These are phyloP conservation scores for Echiichthys vipera DNA, from an alignment of 2,797 vertebrate genomes.

Conservation along the genomic window DNA sequence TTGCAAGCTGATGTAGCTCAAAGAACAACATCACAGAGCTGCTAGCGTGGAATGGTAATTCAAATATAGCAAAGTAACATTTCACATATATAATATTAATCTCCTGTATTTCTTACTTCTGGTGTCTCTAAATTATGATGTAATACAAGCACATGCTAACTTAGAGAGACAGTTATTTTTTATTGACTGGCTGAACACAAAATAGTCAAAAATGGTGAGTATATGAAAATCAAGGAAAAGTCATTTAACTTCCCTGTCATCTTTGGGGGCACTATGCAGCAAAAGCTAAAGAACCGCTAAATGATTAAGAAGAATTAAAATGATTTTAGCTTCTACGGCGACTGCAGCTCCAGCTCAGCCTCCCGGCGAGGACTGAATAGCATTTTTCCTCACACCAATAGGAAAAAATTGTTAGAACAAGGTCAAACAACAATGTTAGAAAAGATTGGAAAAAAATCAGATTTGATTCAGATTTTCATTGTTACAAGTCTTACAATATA, in stretches of 20 bases:
- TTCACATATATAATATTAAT: no score
- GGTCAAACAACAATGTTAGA: conserved; percentile 21
- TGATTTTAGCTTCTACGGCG: not conserved
- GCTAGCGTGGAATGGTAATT: not conserved
- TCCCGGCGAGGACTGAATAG: not conserved
- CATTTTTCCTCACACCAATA: conserved; percentile 1
- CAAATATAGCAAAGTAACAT: not conserved
- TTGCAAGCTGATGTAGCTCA: not conserved
- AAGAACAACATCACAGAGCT: not conserved
- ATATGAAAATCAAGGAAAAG: not conserved
- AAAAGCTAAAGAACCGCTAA: no score
- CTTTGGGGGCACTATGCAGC: not conserved
- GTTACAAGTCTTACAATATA: not conserved
- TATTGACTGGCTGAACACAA: not conserved
- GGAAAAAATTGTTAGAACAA: conserved; percentile 14
- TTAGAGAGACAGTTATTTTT: not conserved
- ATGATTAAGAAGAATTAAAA: not conserved
- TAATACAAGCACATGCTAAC: not conserved
- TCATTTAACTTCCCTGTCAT: no score
- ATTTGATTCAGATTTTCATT: conserved; percentile 28
- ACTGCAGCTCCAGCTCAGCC: not conserved
- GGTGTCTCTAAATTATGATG: not conserved
- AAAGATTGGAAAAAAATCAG: conserved; percentile 8
- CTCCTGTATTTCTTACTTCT: not conserved
- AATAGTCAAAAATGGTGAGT: not conserved